These are phyloP conservation scores for Tachuris rubrigastra DNA, from an alignment of 2,113 vertebrate species.

Conservation along the genomic window DNA sequence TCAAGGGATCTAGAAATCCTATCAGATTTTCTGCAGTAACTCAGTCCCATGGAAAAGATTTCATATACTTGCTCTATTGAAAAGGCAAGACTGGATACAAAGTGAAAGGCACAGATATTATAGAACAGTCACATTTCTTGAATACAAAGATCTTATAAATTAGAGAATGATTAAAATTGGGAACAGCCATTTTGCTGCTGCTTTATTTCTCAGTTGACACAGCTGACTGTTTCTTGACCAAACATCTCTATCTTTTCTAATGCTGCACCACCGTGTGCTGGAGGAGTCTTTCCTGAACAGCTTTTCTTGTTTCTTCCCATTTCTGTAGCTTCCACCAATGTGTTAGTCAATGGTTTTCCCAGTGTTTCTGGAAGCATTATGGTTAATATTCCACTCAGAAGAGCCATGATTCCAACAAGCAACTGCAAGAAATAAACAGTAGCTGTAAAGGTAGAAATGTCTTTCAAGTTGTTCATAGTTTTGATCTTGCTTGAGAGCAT, in stretches of 20 bases:
- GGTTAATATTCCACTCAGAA: conserved; percentile 84
- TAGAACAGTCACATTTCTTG: not conserved
- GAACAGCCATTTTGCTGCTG: not conserved
- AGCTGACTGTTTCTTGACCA: not conserved
- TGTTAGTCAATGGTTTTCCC: conserved; percentile 82
- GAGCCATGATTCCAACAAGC: conserved; percentile 85
- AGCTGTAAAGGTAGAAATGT: not conserved
- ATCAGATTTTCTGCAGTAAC: not conserved
- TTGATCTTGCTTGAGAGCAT: not conserved
- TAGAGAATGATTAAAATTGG: not conserved
- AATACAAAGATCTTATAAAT: conserved; percentile 11
- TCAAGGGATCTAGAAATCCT: not conserved
- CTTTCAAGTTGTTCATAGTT: not conserved
- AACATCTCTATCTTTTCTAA: conserved; percentile 66
- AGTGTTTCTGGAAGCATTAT: conserved; percentile 88
- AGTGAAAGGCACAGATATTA: conserved; percentile 6
- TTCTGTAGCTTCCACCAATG: conserved; percentile 82
- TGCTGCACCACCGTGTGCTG: not conserved
- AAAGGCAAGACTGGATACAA: conserved; percentile 42
- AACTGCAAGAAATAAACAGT: conserved; percentile 75
- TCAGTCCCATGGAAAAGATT: not conserved
- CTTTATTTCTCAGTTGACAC: conserved; percentile 29
- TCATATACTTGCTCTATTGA: not conserved
- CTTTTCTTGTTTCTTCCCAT: conserved; percentile 64
- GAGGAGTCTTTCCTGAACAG: conserved; percentile 20